Percentiles rank a stretch among this genome's conserved stretches.
Conservation (phyloP, 35 echinoderm and acorn worm species). For the Ophiothrix spiculata region DNA sequence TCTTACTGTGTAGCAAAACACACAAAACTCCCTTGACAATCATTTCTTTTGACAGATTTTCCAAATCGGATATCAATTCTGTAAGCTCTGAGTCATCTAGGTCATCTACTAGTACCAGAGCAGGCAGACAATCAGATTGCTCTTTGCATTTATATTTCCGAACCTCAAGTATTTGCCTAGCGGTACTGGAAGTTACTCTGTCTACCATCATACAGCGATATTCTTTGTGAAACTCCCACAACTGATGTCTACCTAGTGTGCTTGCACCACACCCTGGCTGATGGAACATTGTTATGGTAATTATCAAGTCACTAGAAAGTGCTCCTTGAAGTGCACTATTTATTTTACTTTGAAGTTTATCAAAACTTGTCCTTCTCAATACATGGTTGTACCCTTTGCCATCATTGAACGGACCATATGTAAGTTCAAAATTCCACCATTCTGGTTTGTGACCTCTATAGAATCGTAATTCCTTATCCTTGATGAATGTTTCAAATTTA, state of each 20-base stretch:
- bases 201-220: conserved; percentile 47
- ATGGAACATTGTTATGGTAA: conserved; percentile 20
- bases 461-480: conserved; percentile 25
- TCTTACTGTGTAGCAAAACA: conserved; percentile 17
- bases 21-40: neutral
- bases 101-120: conserved; percentile 24
- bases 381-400: neutral
- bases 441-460: conserved; percentile 22
- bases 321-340: neutral
- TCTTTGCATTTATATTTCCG: conserved; percentile 15
- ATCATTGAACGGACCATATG: neutral
- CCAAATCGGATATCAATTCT: neutral
- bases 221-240: conserved; percentile 38
- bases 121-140: neutral
- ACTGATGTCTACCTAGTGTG: conserved; percentile 28
- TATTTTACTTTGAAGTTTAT: neutral
- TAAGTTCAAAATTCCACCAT: conserved; percentile 37
- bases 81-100: conserved; percentile 16
- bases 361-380: neutral
- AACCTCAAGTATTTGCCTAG: conserved; percentile 25
- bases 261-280: conserved; percentile 40
- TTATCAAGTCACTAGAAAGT: neutral
- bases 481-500: neutral
- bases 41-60: conserved; percentile 21
- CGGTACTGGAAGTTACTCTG: conserved; percentile 19